These are phyloP conservation scores for Trichogramma pretiosum DNA, from an alignment of 1,140 invertebrate genomes.

Conservation along the genomic window DNA sequence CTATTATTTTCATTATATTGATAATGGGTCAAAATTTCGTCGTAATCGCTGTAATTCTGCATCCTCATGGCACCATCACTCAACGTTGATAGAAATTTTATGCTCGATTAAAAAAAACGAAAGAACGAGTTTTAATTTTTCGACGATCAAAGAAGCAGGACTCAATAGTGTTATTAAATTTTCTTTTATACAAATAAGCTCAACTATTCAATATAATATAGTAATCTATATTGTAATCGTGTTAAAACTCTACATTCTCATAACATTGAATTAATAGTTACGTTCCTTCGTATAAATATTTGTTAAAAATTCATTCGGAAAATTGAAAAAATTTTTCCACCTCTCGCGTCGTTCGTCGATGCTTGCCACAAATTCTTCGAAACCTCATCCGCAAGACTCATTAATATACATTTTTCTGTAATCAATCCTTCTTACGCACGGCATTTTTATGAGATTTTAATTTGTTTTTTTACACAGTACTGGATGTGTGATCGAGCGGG, in stretches of 20 bases:
- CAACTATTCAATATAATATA: constrained; percentile 11
- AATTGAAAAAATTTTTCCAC: constrained; percentile 1
- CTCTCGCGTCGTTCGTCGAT: not conserved
- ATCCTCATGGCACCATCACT: not conserved
- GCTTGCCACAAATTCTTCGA: constrained; percentile 17
- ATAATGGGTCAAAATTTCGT: not conserved
- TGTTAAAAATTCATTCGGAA: constrained; percentile 2
- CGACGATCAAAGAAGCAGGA: constrained; percentile 14
- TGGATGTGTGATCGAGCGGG: no score
- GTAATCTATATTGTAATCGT: constrained; percentile 10
- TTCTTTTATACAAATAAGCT: constrained; percentile 4
- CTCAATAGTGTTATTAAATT: constrained; percentile 7
- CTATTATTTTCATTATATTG: constrained; percentile 15
- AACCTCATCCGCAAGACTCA: constrained; percentile 20
- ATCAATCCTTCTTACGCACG: constrained; percentile 15
- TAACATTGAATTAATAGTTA: constrained; percentile 5
- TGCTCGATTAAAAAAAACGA: constrained; percentile 5
- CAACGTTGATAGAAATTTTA: no score
- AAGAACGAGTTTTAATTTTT: constrained; percentile 4
- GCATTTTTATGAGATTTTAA: not conserved
- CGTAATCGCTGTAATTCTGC: not conserved
- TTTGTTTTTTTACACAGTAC: not conserved
- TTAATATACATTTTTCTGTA: constrained; percentile 12
- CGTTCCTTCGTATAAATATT: constrained; percentile 6
- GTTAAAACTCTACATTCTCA: constrained; percentile 7